Evolutionary conservation across 2,113 vertebrate genomes (phyloP), one percentile per base, ranked within the genome.

Genomic region (Theristicus caerulescens): DNA sequence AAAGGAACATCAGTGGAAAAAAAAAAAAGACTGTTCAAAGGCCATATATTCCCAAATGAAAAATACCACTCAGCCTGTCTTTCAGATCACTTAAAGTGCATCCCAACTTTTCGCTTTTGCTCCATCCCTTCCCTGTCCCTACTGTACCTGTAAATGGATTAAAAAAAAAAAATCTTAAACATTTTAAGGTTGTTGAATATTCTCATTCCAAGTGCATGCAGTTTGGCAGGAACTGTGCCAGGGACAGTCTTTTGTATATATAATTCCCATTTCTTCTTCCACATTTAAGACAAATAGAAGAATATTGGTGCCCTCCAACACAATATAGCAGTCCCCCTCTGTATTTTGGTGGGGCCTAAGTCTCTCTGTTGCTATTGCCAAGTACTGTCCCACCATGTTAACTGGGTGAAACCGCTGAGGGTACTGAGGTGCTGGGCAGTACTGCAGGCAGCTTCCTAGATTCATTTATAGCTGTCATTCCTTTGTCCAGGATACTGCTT

Each of bases 1-100:
- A 96, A 94, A 69, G 36, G 21, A 93, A 64, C 20, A 90, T 92
- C 65, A 95, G 59, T 79, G 62, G 5, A 82, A 46, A 92, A 82
- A 73, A 57, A 47, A 42, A 54, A 51, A 9, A 52, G 15, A 21
- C 21, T 77, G 16, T 90, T 94, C n/a, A 92, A 96, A 93, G 78
- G 54, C 66, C 55, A 82, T 64, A 72, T 40, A 71, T 42, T 94
- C 82, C 69, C 38, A 71, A 70, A 84, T 86, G 55, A 88, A 93
- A 96, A 94, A 82, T 69, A 86, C 58, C 34, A 34, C 49, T 78
- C 44, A 54, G 13, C 12, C 77, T 73, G 61, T 83, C 88, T 82
- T 79, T 85, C 57, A 32, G 49, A 74, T 73, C 10, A 19, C 22
- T 89, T 38, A 64, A 94, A 85, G 88, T 44, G 26, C 26, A 85